Base-by-base conservation (phyloP, 2,113 vertebrate species). In the Myanophis thanlyinensis region DNA sequence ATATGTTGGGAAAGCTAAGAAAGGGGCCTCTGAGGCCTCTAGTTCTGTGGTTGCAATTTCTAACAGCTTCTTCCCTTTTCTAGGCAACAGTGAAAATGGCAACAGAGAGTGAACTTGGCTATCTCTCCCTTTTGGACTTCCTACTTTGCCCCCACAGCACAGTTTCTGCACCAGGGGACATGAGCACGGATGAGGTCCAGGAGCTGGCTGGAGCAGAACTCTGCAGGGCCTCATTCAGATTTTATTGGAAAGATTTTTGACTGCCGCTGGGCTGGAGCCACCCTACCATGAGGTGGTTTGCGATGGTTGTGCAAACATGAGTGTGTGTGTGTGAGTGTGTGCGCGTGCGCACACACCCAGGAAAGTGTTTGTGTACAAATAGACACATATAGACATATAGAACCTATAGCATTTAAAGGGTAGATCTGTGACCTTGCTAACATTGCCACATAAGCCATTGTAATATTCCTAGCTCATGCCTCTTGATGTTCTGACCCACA, bases 31-130 rank as follows among this genome's bases (percentile, higher is more conserved):
- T 18, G 7, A 1, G 0, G 51, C 46, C 93, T 93, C 87, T 88
- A 0, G 0, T 23, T 3, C 0, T 0, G 20, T 13, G 89, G 51
- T 54, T 12, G 0, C 3, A 44, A 0, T 25, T 44, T 25, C 87
- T 89, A 93, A 85, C 87, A 27, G 35, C 0, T 2, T 91, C n/a
- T 92, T 88, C 93, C 88, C 25, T 93, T 0, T 93, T 95, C 23
- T 96, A 97, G 98, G 98, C 95, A 98, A 98, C 97, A 98, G 97
- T 25, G 98, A 98, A 94, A 98, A 98, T 0, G 98, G 98, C 0
- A 98, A 98, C 93, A 95, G 95, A 96, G 97, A 98, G 52, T 98
- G 97, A 97, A 93, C 44, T 91, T 8, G 15, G 40, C 0, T 20
- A 53, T 47, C 30, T 1, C 44, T 11, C 20, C 22, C 86, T 52